These are phyloP conservation scores for Zeugodacus cucurbitae DNA, from an alignment of 1,140 invertebrate genomes.

Conservation along the genomic window DNA sequence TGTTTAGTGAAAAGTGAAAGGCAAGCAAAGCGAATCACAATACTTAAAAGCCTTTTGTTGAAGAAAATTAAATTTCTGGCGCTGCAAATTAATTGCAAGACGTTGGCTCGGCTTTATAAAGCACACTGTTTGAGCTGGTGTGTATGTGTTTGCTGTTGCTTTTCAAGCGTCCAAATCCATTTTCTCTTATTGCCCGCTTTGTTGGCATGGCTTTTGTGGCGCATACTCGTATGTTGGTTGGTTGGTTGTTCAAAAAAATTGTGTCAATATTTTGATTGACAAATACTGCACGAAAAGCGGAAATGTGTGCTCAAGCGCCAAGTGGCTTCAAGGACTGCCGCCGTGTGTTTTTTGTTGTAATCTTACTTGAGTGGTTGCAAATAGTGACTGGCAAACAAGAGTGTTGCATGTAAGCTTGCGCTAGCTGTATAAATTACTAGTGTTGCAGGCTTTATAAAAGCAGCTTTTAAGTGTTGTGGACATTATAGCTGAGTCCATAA, in stretches of 20 bases:
- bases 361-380: not conserved
- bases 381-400: not conserved
- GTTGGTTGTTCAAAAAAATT: too few species aligned
- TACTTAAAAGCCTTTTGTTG: constrained; percentile 14
- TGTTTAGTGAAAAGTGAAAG: constrained; percentile 6
- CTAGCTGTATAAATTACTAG: too few species aligned
- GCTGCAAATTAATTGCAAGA: constrained; percentile 20
- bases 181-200: not conserved
- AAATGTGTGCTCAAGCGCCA: not conserved
- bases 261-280: constrained; percentile 26
- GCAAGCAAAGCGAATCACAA: not conserved
- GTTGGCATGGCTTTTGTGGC: not conserved
- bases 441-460: too few species aligned
- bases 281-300: not conserved
- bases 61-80: constrained; percentile 25
- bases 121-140: not conserved
- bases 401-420: not conserved
- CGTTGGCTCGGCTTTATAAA: not conserved
- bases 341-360: not conserved
- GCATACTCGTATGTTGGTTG: not conserved
- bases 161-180: not conserved
- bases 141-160: not conserved
- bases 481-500: too few species aligned
- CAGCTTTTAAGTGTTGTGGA: too few species aligned
- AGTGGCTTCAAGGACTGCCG: not conserved